phyloP scores from a whole-genome alignment of 2,888 invertebrate genomes.

The Cotesia congregata region DNA sequence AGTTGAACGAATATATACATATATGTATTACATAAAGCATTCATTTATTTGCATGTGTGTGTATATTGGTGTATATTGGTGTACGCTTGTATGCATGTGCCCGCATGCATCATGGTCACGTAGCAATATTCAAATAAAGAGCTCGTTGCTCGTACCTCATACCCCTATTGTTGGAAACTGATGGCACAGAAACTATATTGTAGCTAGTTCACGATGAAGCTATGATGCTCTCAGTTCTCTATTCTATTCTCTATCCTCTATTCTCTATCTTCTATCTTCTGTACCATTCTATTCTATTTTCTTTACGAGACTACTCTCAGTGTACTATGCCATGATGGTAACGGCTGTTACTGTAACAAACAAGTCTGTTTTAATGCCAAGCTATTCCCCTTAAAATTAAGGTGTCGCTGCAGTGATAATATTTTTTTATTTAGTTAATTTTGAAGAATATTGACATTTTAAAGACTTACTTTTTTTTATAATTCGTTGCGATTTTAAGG shows the following conservation, averaged over 20 bases:
- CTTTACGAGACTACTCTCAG: not conserved
- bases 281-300: not conserved
- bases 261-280: not conserved
- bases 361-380: slow-evolving; percentile 32
- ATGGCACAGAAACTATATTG: not conserved
- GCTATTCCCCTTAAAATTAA: slow-evolving; percentile 14
- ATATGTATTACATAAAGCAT: slow-evolving; percentile 32
- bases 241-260: not conserved
- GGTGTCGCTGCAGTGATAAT: not conserved
- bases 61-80: slow-evolving; percentile 43
- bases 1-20: slow-evolving; percentile 44
- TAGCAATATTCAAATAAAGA: slow-evolving; percentile 57
- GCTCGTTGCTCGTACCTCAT: slow-evolving; percentile 26
- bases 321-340: not conserved
- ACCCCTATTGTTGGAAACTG: not conserved
- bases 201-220: not conserved
- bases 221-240: slow-evolving; percentile 9
- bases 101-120: slow-evolving; percentile 49
- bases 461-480: no score
- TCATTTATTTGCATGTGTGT: slow-evolving; percentile 15
- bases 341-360: slow-evolving; percentile 33
- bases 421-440: not conserved
- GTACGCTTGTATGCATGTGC: slow-evolving; percentile 33
- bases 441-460: no score
- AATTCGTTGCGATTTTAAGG: no score